A percentile compares a stretch with the other conserved stretches of the same genome.
phyloP scores from a whole-genome alignment of 2,888 invertebrate genomes.

The Coronaproctus castanopsis region DNA sequence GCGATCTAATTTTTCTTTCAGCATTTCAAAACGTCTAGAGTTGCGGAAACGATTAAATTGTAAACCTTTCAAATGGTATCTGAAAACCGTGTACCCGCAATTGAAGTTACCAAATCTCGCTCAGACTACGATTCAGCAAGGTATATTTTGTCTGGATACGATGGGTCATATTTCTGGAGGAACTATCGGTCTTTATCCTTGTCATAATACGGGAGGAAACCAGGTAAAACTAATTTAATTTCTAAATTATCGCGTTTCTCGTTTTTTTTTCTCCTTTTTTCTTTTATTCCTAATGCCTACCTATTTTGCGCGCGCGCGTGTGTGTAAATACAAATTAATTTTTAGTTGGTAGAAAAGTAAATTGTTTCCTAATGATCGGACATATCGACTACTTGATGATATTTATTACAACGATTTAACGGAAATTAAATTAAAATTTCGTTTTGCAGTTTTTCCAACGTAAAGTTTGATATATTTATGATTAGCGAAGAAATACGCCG shows the following conservation, averaged over 20 bases:
- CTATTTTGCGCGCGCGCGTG: background rate
- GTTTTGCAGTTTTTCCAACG: no score
- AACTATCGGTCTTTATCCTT: constrained; percentile 73
- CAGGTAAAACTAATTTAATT: constrained; percentile 34
- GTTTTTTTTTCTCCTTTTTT: no score
- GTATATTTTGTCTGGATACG: constrained; percentile 71
- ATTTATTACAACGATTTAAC: no score
- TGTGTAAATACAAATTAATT: no score
- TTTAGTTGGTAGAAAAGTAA: no score
- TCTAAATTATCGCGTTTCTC: background rate
- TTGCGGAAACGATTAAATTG: constrained; percentile 64
- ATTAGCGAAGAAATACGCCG: no score
- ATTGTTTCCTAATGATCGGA: no score
- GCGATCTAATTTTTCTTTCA: constrained; percentile 26
- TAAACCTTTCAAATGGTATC: constrained; percentile 88
- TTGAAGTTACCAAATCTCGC: constrained; percentile 48
- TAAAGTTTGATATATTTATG: no score
- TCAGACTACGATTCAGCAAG: constrained; percentile 58
- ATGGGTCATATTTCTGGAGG: constrained; percentile 77
- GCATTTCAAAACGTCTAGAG: constrained; percentile 63
- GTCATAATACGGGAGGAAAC: constrained; percentile 91
- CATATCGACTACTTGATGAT: no score
- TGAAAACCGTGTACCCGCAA: constrained; percentile 83
- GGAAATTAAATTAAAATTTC: no score
- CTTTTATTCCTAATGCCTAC: no score